Evolutionary conservation across 2,888 invertebrate species (phyloP).

Genomic region (Nephrocerus scutellatus): DNA sequence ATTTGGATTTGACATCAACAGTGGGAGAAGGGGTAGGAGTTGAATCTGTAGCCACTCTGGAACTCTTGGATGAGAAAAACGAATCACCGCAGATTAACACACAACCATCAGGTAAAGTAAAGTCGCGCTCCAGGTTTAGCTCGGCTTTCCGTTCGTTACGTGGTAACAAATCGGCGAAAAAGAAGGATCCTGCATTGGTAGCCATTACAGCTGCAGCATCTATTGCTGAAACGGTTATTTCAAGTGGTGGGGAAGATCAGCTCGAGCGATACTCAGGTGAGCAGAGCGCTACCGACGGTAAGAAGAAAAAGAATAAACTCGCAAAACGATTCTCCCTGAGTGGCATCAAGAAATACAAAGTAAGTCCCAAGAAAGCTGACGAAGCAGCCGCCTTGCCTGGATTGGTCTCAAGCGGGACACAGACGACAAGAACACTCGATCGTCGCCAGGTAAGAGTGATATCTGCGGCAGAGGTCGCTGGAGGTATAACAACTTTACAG

Average conservation of each 20-base stretch:
- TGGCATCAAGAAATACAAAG: constrained; percentile 34
- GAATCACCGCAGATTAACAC: constrained; percentile 25
- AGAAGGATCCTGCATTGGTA: constrained; percentile 21
- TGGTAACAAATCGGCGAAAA: constrained; percentile 28
- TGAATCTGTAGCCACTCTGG: background rate
- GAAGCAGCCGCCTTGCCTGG: constrained; percentile 25
- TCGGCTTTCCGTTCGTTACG: constrained; percentile 38
- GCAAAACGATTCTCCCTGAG: constrained; percentile 36
- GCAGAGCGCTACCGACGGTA: constrained; percentile 9
- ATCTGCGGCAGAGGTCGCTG: constrained; percentile 10
- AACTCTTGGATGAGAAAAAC: constrained; percentile 8
- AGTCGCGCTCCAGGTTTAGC: constrained; percentile 40
- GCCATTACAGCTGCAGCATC: constrained; percentile 12
- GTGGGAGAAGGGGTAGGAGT: constrained; percentile 9
- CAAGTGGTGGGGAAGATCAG: constrained; percentile 28
- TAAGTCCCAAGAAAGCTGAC: constrained; percentile 22
- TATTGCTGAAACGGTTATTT: constrained; percentile 23
- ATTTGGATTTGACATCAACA: constrained; percentile 20
- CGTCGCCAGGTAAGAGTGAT: constrained; percentile 8
- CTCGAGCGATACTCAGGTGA: constrained; percentile 8
- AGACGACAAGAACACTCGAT: constrained; percentile 24
- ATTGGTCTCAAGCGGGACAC: constrained; percentile 22
- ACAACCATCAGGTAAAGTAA: constrained; percentile 32
- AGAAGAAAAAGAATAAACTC: constrained; percentile 37
- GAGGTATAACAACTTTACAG: too few relatives aligned